phyloP scores from a whole-genome alignment of 1,140 invertebrate species.

The Trichogramma pretiosum region DNA sequence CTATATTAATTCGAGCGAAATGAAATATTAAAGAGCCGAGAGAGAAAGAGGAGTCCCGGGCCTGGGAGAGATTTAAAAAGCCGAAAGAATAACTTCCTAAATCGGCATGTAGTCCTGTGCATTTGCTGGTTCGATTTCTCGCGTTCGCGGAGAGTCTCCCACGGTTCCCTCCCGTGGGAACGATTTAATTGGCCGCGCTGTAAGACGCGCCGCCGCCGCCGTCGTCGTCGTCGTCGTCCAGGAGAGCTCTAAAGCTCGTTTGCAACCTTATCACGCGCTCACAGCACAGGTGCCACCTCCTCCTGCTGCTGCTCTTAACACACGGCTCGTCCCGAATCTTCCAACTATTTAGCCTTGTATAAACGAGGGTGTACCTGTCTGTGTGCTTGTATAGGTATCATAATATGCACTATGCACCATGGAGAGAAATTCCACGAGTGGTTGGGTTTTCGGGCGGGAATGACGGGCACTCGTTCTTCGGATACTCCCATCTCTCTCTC shows the following conservation, averaged over 20 bases:
- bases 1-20: no score
- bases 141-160: constrained; percentile 32
- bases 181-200: constrained; percentile 31
- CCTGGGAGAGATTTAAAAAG: neutral
- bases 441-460: constrained; percentile 10
- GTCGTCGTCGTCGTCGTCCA: constrained; percentile 1
- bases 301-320: constrained; percentile 14
- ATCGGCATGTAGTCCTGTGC: constrained; percentile 24
- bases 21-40: constrained; percentile 1
- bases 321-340: neutral
- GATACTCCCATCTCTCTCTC: constrained; percentile 7
- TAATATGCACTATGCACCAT: no score
- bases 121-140: constrained; percentile 24
- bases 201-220: constrained; percentile 1
- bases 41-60: neutral
- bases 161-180: constrained; percentile 36
- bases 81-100: constrained; percentile 27
- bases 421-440: constrained; percentile 3
- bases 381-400: no score
- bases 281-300: neutral
- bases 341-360: no score
- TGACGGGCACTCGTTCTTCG: constrained; percentile 3
- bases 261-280: no score
- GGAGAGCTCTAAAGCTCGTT: no score
- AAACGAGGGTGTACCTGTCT: no score